Percentiles rank a stretch among this genome's conserved stretches.
phyloP scores from a whole-genome alignment of 2,888 invertebrate species.

The Melipona bicolor region DNA sequence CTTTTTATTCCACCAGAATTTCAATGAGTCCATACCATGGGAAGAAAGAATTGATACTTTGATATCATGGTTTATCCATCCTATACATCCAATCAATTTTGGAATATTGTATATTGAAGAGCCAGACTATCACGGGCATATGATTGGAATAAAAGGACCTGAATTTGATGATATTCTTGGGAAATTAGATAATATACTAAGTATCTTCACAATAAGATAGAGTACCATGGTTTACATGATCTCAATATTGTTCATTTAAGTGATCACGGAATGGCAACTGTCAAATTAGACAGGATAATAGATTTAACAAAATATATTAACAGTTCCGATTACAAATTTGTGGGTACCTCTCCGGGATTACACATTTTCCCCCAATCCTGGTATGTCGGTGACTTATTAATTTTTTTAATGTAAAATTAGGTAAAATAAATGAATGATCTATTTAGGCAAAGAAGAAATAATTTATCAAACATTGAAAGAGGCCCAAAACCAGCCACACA shows the following conservation, averaged over 20 bases:
- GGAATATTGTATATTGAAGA: constrained; percentile 89
- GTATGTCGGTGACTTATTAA: constrained; percentile 75
- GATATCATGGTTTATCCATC: constrained; percentile 87
- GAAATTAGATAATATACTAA: constrained; percentile 86
- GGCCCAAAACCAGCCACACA: too few relatives aligned
- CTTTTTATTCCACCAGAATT: constrained; percentile 74
- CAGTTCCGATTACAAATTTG: constrained; percentile 84
- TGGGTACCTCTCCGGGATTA: constrained; percentile 86
- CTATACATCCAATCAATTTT: constrained; percentile 88
- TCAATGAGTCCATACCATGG: constrained; percentile 82
- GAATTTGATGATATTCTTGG: constrained; percentile 83
- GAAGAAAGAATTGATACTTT: constrained; percentile 86
- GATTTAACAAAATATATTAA: constrained; percentile 86
- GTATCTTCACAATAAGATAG: constrained; percentile 86
- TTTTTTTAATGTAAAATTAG: neutral
- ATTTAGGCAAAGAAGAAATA: constrained; percentile 84
- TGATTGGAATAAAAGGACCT: constrained; percentile 85
- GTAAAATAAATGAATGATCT: constrained; percentile 7
- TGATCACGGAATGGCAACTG: constrained; percentile 90
- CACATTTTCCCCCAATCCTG: constrained; percentile 87
- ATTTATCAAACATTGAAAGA: constrained; percentile 85
- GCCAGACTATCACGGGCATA: constrained; percentile 88
- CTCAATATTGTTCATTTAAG: constrained; percentile 89
- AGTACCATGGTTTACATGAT: constrained; percentile 84
- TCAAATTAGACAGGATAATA: constrained; percentile 85